Percentiles rank a stretch among this genome's conserved stretches.
Conservation (phyloP, 2,888 invertebrate genomes). For the Amphipoea oculea region DNA sequence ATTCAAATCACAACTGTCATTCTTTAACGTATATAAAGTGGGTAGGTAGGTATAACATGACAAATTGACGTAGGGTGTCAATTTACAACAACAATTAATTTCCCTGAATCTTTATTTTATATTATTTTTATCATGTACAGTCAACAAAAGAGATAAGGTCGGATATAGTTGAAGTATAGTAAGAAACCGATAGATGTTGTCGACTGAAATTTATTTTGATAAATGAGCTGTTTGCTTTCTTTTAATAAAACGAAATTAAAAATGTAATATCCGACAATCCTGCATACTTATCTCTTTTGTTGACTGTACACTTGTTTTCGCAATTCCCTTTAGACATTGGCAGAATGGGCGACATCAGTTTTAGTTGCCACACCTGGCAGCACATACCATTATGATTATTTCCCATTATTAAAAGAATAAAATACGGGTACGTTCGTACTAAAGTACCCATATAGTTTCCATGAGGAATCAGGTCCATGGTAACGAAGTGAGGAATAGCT, state of each 20-base stretch:
- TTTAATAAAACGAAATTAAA: no score
- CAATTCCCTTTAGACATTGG: not conserved
- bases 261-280: no score
- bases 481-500: slow-evolving; percentile 3
- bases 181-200: no score
- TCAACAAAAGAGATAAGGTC: no score
- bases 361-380: not conserved
- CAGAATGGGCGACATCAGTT: not conserved
- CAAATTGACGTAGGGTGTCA: not conserved
- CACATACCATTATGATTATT: not conserved
- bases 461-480: not conserved
- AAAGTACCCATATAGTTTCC: not conserved
- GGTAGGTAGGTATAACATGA: not conserved
- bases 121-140: not conserved
- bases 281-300: no score
- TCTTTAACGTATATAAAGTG: not conserved
- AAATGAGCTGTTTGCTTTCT: no score
- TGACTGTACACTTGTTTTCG: not conserved
- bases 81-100: not conserved
- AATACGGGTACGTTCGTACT: not conserved
- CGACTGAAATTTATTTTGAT: no score
- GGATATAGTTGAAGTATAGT: no score
- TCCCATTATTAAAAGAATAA: not conserved
- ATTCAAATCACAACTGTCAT: not conserved
- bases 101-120: not conserved